These are phyloP conservation scores for Galeruca laticollis DNA, from an alignment of 2,888 invertebrate species.

Conservation along the genomic window DNA sequence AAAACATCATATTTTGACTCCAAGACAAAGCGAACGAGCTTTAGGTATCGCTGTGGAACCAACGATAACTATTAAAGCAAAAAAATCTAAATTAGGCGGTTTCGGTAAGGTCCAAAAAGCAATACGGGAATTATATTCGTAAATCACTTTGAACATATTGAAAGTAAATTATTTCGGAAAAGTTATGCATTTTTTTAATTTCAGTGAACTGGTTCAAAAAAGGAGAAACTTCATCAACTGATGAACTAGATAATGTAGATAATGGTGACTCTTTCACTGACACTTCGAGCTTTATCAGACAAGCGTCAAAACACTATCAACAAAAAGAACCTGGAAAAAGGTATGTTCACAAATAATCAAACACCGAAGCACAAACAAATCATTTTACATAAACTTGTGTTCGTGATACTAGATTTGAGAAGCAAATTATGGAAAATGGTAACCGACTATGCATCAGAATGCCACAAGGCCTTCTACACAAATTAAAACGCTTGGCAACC, in stretches of 20 bases:
- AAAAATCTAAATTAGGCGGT: slow-evolving; percentile 76
- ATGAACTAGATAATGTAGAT: slow-evolving; percentile 71
- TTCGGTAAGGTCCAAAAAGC: slow-evolving; percentile 70
- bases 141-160: too few relatives aligned
- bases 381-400: neutral
- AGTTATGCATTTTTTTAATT: too few relatives aligned
- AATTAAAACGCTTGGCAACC: too few relatives aligned
- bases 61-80: slow-evolving; percentile 65
- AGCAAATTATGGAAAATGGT: too few relatives aligned
- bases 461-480: too few relatives aligned
- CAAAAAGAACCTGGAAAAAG: slow-evolving; percentile 57
- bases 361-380: neutral
- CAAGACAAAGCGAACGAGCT: slow-evolving; percentile 86
- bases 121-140: neutral
- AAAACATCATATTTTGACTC: slow-evolving; percentile 82
- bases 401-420: too few relatives aligned
- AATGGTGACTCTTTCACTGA: slow-evolving; percentile 65
- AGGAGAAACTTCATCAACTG: slow-evolving; percentile 66
- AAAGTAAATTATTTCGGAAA: neutral
- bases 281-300: slow-evolving; percentile 66
- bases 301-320: slow-evolving; percentile 67
- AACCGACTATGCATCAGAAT: too few relatives aligned
- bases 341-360: slow-evolving; percentile 28
- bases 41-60: slow-evolving; percentile 72
- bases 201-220: slow-evolving; percentile 72